Base-by-base conservation (phyloP, 2,797 vertebrate genomes). In the Gadopsis marmoratus region DNA sequence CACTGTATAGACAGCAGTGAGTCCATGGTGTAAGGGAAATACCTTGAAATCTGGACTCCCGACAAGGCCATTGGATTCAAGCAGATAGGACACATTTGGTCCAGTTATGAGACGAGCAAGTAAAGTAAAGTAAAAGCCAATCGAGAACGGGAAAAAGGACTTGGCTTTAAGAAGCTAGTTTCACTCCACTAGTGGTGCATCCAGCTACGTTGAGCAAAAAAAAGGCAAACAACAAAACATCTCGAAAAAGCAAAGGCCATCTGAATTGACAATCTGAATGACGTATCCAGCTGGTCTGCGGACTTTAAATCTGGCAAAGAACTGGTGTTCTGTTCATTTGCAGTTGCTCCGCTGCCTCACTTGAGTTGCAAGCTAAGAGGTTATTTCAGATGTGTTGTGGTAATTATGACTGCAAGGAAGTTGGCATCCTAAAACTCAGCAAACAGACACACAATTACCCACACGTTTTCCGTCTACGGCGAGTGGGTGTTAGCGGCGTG, bases 11-110 rank as follows among this genome's bases (percentile, higher is more conserved):
- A 45, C 72, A 67, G 79, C 67, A 58, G 41, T 7, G 35, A 75
- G 62, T 85, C 76, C 39, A 71, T 0, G 17, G 21, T 60, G 78
- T 62, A 73, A 53, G 67, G 61, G 83, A 78, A 86, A 79, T 60
- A 72, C 64, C 39, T 45, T 61, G 39, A 71, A 69, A 74, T 71
- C 4, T 54, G 47, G 29, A 59, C 43, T 65, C 13, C 33, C 14
- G 3, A 23, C 9, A 2, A 23, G 39, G 48, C 39, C 63, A 74
- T 70, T 63, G 37, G n/a, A 55, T 59, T 75, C 29, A 50, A 73
- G 66, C 10, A 14, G 11, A 29, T 7, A 37, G 63, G 51, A 65
- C 3, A 9, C 7, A 67, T 43, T 39, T 8, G 16, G 26, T 23
- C 6, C 2, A 2, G 7, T 39, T 48, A 2, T 48, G 8, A 6